Evolutionary conservation across 2,113 vertebrate species (phyloP).

Genomic region (Heterochromis multidens): DNA sequence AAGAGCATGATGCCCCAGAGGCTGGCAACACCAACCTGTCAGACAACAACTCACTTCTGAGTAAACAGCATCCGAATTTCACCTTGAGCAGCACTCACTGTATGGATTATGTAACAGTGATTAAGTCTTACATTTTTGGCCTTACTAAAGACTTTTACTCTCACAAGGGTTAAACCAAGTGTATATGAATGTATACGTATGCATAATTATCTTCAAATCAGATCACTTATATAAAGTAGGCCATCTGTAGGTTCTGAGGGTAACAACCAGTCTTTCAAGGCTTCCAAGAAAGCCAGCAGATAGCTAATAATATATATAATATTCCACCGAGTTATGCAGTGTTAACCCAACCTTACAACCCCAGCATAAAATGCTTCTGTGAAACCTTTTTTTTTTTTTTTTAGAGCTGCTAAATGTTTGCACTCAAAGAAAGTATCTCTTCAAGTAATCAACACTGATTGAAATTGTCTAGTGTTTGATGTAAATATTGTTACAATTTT

Average conservation of each 20-base stretch:
- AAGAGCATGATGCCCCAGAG: conserved; percentile 38
- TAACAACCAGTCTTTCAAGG: neutral
- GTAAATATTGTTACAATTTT: no score
- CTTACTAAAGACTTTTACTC: neutral
- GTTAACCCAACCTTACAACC: neutral
- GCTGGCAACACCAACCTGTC: conserved; percentile 49
- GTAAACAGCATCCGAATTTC: conserved; percentile 42
- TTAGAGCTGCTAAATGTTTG: neutral
- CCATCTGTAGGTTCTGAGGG: neutral
- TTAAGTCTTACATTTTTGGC: neutral
- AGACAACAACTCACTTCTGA: conserved; percentile 27
- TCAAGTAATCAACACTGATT: no score
- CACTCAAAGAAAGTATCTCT: neutral
- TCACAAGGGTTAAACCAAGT: neutral
- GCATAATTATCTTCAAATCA: neutral
- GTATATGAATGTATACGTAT: neutral
- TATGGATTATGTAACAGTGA: neutral
- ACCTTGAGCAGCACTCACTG: conserved; percentile 28
- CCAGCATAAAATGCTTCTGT: no score
- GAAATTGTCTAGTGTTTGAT: no score
- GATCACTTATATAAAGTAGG: neutral
- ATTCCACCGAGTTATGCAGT: neutral
- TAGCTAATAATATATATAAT: neutral
- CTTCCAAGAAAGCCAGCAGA: no score
- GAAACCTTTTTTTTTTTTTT: neutral